These are phyloP conservation scores for Bombus polaris DNA, from an alignment of 1,140 invertebrate species.

Conservation along the genomic window DNA sequence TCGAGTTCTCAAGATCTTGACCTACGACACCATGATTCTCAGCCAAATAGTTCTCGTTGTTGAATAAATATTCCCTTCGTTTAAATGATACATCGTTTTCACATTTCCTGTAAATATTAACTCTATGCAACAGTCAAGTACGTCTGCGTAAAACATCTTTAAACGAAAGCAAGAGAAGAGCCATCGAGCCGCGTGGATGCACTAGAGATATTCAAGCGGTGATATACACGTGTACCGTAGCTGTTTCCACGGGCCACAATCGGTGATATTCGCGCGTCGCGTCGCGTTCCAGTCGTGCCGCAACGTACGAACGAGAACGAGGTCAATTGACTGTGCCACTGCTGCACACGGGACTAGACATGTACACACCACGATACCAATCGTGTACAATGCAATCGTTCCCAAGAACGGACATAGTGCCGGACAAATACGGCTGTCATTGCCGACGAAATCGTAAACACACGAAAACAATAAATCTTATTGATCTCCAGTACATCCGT, in stretches of 20 bases:
- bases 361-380: constrained; percentile 12
- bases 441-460: constrained; percentile 28
- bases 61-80: too few species aligned
- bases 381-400: constrained; percentile 22
- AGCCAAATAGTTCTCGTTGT: too few species aligned
- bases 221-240: background rate
- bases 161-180: background rate
- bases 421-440: constrained; percentile 11
- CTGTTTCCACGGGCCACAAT: constrained; percentile 9
- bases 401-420: constrained; percentile 16
- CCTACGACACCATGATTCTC: too few species aligned
- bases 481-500: constrained; percentile 8
- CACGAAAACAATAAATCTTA: constrained; percentile 47
- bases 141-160: background rate
- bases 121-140: background rate
- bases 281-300: constrained; percentile 54
- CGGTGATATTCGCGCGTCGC: constrained; percentile 32
- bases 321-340: constrained; percentile 46
- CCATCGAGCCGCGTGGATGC: background rate
- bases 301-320: constrained; percentile 54
- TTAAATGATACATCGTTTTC: too few species aligned
- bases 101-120: too few species aligned
- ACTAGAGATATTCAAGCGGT: background rate
- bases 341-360: constrained; percentile 1
- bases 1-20: too few species aligned